Evolutionary conservation across 2,113 vertebrate genomes (phyloP), one percentile per base, ranked within the genome.

Genomic region (Siniperca chuatsi): DNA sequence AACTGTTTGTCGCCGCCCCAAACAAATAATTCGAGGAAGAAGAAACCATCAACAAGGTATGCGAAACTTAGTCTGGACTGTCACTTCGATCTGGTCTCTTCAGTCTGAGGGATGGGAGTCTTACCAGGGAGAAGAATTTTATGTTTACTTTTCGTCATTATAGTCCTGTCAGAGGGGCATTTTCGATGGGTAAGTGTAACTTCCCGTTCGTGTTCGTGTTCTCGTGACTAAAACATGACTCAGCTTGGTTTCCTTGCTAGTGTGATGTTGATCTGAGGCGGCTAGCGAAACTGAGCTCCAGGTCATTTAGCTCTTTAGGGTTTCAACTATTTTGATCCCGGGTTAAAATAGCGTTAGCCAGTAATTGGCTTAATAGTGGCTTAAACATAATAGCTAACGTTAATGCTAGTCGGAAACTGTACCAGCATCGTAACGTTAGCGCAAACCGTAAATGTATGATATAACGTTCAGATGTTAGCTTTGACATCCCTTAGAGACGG

Each of bases 181-280:
- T 70, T 87, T 58, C 87, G 78, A 82, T 88, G 90, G 92, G 94
- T 96, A 69, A 95, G 95, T 90, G 13, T 2, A 21, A 57, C 20
- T 82, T n/a, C 16, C 64, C 55, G 16, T 13, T 4, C 10, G 12
- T 0, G 16, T 13, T 4, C 10, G 12, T 0, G 12, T 20, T 80
- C 66, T 76, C 55, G 74, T 84, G 79, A 84, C 65, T 48, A 40
- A 80, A 85, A 81, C 75, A 52, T 93, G 91, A 94, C 87, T 95
- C 92, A 88, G 92, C 90, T 79, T 46, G n/a, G 66, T 29, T 50
- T 21, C 55, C 40, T 58, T 57, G 83, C 75, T 84, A 13, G 12
- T 81, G 37, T 75, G 65, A 29, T 83, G 81, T 84, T 84, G 71
- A 21, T 65, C 15, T 44, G 20, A 23, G 29, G 23, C 37, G 52